Evolutionary conservation across 2,888 invertebrate genomes (phyloP), one percentile per base, ranked within the genome.

Genomic region (Apomyelois bistriatella): DNA sequence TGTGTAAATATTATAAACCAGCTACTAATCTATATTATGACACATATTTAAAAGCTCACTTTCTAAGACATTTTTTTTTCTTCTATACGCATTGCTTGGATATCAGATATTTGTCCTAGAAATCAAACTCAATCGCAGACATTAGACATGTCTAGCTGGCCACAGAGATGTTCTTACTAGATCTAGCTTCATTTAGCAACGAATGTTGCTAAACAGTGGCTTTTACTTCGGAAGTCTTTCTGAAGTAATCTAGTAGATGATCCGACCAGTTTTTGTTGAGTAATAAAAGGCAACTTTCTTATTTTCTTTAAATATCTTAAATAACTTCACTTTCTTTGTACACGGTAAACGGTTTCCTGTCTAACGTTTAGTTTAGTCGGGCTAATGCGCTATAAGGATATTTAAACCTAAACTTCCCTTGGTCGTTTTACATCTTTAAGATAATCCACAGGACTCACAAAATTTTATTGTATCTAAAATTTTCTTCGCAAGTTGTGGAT

Each of bases 121-220:
- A 46, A 46, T 46, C 46, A 32, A 32, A 32, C 32, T 16, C 12
- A 15, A 13, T 46, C 3, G 30, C 46, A 46, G 46, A 46, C 46
- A 46, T 46, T 32, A 46, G 46, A 35, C 46, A 35, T 46, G 35
- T 46, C 46, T 46, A 16, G 46, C 46, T n/a, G 15, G 32, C 46
- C 32, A 35, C 16, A 32, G 32, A 46, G 16, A 46, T 46, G 32
- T 13, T 43, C 32, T 32, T 32, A 30, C 12, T 10, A 12, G 28
- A 13, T 16, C 40, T 1, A 12, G 38, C 43, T 1, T 3, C 30
- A 28, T 30, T 43, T 43, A 35, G 13, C 46, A 46, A 32, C 10
- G 15, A 46, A 46, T 46, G 46, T 46, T 32, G 46, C 12, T 43
- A 43, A 43, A 43, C 30, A 43, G 43, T 30, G 30, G 43, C 30